Base-by-base conservation (phyloP, 2,888 invertebrate species). In the Nemurella pictetii region DNA sequence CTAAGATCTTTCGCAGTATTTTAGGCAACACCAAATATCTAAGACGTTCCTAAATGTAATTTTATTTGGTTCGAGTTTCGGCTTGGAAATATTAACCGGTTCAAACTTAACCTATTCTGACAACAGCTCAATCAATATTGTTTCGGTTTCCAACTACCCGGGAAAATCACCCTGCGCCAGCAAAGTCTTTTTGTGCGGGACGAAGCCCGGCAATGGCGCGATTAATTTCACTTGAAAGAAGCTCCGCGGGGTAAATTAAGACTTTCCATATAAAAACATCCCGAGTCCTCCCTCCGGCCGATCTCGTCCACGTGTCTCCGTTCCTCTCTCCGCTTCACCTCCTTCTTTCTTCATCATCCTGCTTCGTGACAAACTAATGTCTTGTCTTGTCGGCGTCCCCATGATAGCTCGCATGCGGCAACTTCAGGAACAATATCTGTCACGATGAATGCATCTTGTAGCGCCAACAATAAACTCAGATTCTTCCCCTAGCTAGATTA, bases 391-490 rank as follows among this genome's bases (percentile, higher is more conserved):
- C 78, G 78, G 78, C 55, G 27, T n/a, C 7, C 30, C 77, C 25
- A 81, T 28, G 80, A 81, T 81, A 25, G 80, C 35, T 5, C 2
- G 20, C 80, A 81, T 30, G 32, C 80, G 80, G 80, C 29, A 20
- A 25, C 36, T 36, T 25, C n/a, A 36, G 35, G 0, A 81, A n/a
- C 80, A n/a, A 35, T 35, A 26, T n/a, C 78, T 28, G 28, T 78
- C 78, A 78, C 0, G 30, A n/a, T 26, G 4, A 81, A 20, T 27
- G 75, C 27, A 4, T 75, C 28, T n/a, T 27, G 27, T 26, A 75
- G 26, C 28, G 75, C 12, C 75, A 75, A 75, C 75, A 75, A 75
- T 75, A 75, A 75, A 75, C 25, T 73, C 4, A 20, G n/a, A 75
- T 28, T 75, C 75, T 26, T 7, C 20, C 25, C 75, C 4, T 55